Conservation (phyloP, 2,797 vertebrate species). For the Gymnothorax reevesii region DNA sequence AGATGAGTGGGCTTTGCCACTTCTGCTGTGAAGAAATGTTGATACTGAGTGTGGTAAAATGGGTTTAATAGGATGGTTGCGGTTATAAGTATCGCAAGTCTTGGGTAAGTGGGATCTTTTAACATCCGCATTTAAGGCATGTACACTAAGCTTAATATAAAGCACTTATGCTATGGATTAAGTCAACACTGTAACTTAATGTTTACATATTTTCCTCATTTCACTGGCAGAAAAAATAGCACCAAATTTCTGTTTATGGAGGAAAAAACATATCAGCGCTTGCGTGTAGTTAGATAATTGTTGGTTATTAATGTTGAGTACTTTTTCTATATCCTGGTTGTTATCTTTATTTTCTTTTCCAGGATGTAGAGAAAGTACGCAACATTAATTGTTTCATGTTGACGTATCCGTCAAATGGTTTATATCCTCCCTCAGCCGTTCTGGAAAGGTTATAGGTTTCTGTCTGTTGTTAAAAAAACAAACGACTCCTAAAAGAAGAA, state of each 20-base stretch:
- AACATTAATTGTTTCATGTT: background rate
- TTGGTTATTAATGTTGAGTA: too few relatives aligned
- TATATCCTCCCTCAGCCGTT: background rate
- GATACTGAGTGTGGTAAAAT: background rate
- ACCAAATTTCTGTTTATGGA: too few relatives aligned
- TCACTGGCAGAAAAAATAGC: background rate
- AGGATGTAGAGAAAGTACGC: background rate
- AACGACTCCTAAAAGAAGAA: background rate
- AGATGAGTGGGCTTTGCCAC: constrained; percentile 6
- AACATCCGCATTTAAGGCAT: background rate
- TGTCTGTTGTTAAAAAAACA: background rate
- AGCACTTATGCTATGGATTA: background rate
- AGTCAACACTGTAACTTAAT: background rate
- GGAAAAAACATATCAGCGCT: too few relatives aligned
- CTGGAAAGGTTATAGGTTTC: background rate
- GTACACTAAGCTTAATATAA: background rate
- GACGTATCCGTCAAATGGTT: background rate
- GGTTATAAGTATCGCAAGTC: too few relatives aligned
- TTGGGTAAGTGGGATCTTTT: background rate
- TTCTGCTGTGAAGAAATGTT: background rate
- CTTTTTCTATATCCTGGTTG: too few relatives aligned
- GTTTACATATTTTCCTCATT: background rate
- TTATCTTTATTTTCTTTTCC: too few relatives aligned
- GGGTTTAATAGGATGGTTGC: background rate
- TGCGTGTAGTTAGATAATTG: too few relatives aligned